These are phyloP conservation scores for Gallinago stenura DNA, from an alignment of 2,797 vertebrate species.

Conservation along the genomic window DNA sequence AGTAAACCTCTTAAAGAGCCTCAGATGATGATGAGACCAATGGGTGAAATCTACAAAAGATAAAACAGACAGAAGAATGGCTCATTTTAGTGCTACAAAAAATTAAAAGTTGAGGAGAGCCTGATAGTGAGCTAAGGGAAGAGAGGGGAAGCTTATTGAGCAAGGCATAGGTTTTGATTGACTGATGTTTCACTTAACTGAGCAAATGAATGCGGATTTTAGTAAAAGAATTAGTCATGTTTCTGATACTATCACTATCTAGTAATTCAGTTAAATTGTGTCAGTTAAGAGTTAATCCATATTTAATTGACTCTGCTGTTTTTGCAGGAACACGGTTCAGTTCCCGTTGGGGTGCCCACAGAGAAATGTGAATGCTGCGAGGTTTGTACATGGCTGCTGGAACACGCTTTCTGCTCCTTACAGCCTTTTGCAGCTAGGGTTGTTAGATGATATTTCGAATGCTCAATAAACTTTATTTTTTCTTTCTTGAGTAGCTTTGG, in stretches of 20 bases:
- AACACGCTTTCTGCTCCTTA: background rate
- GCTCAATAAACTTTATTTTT: slow-evolving; percentile 17
- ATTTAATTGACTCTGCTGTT: background rate
- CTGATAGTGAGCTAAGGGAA: background rate
- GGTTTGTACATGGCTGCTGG: background rate
- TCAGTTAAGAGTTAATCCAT: background rate
- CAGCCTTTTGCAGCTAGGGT: background rate
- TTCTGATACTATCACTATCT: background rate
- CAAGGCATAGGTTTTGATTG: background rate
- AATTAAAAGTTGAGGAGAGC: background rate
- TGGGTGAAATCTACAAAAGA: background rate
- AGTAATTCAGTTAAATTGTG: background rate
- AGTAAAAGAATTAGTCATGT: background rate
- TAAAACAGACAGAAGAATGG: background rate
- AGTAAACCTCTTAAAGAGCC: background rate
- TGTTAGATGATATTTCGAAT: background rate
- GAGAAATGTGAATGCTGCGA: background rate
- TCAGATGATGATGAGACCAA: background rate
- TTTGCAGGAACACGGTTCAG: background rate
- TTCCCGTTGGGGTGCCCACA: accelerated
- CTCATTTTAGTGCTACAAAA: background rate
- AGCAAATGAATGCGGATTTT: background rate
- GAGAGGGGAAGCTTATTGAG: background rate
- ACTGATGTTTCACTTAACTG: background rate
- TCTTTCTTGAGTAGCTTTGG: slow-evolving; percentile 12